phyloP scores from a whole-genome alignment of 2,888 invertebrate genomes.

The Drosophila colorata region DNA sequence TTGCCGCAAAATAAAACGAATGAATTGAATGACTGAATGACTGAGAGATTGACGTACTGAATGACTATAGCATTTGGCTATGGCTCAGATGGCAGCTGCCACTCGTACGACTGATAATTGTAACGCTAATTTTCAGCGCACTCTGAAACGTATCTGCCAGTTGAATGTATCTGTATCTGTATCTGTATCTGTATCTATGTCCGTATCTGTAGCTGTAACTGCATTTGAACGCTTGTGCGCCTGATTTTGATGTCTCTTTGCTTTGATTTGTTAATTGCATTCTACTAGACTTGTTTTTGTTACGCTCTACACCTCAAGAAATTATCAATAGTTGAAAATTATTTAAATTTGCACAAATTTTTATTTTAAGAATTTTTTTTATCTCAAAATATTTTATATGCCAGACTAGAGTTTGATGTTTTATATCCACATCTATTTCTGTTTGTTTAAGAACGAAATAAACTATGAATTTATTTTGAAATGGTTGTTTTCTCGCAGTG shows the following conservation, averaged over 20 bases:
- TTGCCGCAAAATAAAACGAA: conserved; percentile 7
- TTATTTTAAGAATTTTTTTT: background rate
- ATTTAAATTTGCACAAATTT: background rate
- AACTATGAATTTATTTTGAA: no score
- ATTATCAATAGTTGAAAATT: background rate
- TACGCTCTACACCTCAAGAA: background rate
- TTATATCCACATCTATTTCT: no score
- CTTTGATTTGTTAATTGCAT: conserved; percentile 74
- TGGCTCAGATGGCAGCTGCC: conserved; percentile 57
- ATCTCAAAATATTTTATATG: conserved; percentile 18
- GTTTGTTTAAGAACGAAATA: no score
- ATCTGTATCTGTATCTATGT: conserved; percentile 9
- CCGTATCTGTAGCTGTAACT: conserved; percentile 12
- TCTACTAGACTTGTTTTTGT: conserved; percentile 26
- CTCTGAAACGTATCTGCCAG: conserved; percentile 18
- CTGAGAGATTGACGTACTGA: conserved; percentile 44
- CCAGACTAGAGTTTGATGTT: no score
- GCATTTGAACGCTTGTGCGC: conserved; percentile 16
- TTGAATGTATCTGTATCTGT: conserved; percentile 25
- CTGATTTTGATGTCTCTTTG: conserved; percentile 37
- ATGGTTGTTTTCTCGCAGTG: background rate
- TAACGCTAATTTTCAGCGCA: conserved; percentile 67
- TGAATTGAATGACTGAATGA: conserved; percentile 22
- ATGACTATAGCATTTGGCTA: conserved; percentile 42
- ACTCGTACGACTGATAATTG: conserved; percentile 61